Evolutionary conservation across 2,888 invertebrate genomes (phyloP).

Genomic region (Ophion slaviceki): DNA sequence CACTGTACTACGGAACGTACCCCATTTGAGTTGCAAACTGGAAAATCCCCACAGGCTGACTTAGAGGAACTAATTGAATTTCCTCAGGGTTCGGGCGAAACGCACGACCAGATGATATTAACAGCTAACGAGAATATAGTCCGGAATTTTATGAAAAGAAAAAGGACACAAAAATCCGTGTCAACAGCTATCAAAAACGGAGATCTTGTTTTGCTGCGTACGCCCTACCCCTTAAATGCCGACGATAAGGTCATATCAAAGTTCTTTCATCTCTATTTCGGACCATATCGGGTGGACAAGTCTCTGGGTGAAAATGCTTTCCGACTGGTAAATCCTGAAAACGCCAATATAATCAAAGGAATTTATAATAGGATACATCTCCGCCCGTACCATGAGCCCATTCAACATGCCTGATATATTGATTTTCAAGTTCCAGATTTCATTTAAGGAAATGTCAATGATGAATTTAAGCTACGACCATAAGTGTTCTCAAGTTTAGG

Average conservation of each 20-base stretch:
- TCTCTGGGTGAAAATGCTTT: slow-evolving; percentile 17
- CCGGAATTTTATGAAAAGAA: too few species aligned
- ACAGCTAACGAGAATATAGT: too few species aligned
- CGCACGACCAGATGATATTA: too few species aligned
- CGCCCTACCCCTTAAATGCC: slow-evolving; percentile 31
- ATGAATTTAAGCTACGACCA: too few species aligned
- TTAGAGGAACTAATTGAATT: background rate
- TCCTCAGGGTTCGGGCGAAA: background rate
- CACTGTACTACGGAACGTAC: background rate
- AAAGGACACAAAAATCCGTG: too few species aligned
- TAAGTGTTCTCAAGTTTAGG: too few species aligned
- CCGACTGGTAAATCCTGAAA: background rate
- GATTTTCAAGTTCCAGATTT: too few species aligned
- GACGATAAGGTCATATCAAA: slow-evolving; percentile 34
- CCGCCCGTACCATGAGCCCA: background rate
- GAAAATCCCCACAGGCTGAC: background rate
- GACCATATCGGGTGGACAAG: slow-evolving; percentile 19
- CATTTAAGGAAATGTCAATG: background rate
- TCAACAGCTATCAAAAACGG: background rate
- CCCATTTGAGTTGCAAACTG: background rate
- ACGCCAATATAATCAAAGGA: background rate
- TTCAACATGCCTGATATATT: background rate
- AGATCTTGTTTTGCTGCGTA: slow-evolving; percentile 37
- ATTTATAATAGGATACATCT: slow-evolving; percentile 17
- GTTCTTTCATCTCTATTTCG: slow-evolving; percentile 38